Evolutionary conservation across 2,113 vertebrate species (phyloP).

Genomic region (Campylomormyrus numenius): DNA sequence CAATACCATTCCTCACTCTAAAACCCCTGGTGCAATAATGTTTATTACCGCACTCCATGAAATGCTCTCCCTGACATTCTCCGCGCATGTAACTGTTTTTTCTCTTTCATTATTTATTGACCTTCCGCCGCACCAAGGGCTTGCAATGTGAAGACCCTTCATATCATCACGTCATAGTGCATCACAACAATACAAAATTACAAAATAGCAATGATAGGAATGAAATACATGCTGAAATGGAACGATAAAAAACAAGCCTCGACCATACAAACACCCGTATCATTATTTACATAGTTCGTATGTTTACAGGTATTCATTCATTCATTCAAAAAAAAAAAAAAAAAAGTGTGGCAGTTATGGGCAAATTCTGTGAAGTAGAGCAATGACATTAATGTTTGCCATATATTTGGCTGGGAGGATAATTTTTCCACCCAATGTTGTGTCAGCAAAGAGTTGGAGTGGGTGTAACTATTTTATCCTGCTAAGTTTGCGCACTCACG

Average conservation of each 20-base stretch:
- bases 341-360: neutral
- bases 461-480: neutral
- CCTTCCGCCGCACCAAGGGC: neutral
- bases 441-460: neutral
- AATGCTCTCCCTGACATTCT: neutral
- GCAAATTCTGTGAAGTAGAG: neutral
- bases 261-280: neutral
- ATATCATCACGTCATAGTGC: neutral
- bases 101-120: neutral
- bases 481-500: neutral
- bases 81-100: neutral
- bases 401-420: neutral
- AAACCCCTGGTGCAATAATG: too few relatives aligned
- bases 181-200: neutral
- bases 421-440: neutral
- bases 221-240: neutral
- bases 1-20: neutral
- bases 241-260: neutral
- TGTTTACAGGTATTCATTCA: neutral
- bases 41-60: neutral
- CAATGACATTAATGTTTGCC: neutral
- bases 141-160: neutral
- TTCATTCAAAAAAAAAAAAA: neutral
- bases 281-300: neutral
- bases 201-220: neutral